phyloP scores from a whole-genome alignment of 2,888 invertebrate species.

The Horisme vitalbata region DNA sequence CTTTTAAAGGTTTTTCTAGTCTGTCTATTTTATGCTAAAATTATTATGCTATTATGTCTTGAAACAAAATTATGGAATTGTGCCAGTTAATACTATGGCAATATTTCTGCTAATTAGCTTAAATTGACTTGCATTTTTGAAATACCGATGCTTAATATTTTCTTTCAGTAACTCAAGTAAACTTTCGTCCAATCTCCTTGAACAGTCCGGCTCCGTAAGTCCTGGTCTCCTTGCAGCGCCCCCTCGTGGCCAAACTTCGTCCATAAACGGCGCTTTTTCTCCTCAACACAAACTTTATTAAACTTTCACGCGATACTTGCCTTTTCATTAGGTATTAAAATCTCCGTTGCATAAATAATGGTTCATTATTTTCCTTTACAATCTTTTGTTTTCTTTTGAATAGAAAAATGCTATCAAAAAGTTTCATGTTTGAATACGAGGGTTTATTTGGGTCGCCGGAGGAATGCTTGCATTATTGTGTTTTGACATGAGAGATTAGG shows the following conservation, averaged over 20 bases:
- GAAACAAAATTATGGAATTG: too few relatives aligned
- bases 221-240: constrained; percentile 17
- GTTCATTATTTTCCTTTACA: constrained; percentile 35
- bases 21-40: too few relatives aligned
- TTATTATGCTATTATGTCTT: too few relatives aligned
- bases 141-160: too few relatives aligned
- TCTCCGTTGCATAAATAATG: constrained; percentile 44
- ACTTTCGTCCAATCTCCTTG: constrained; percentile 14
- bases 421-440: constrained; percentile 18
- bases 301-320: constrained; percentile 41
- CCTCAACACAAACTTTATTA: constrained; percentile 43
- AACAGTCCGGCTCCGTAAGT: constrained; percentile 15
- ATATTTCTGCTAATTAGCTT: too few relatives aligned
- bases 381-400: constrained; percentile 32
- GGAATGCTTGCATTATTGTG: constrained; percentile 21
- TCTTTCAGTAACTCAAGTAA: neutral
- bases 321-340: constrained; percentile 46
- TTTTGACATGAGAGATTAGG: constrained; percentile 17
- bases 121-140: too few relatives aligned
- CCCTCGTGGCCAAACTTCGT: constrained; percentile 42
- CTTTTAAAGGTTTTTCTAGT: too few relatives aligned
- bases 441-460: constrained; percentile 13
- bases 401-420: constrained; percentile 23
- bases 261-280: constrained; percentile 46
- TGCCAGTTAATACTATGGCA: too few relatives aligned